A percentile compares a stretch with the other conserved stretches of the same genome.
phyloP scores from a whole-genome alignment of 2,797 vertebrate species.

The Pagetopsis macropterus region DNA sequence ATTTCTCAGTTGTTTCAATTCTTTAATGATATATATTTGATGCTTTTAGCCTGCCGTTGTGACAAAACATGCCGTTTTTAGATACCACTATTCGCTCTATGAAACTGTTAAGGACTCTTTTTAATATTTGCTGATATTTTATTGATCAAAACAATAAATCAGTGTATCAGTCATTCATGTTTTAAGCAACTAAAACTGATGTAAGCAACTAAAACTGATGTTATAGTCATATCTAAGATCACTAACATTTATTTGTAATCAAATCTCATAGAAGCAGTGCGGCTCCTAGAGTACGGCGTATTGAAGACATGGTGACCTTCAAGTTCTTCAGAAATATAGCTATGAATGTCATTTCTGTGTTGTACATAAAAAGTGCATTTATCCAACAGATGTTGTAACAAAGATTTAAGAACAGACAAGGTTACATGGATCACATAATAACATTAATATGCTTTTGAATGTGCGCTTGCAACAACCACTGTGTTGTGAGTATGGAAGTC shows the following conservation, averaged over 20 bases:
- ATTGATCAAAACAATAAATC: not conserved
- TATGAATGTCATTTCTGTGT: not conserved
- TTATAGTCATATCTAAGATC: not conserved
- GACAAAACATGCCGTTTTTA: slow-evolving; percentile 1
- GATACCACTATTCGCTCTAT: not conserved
- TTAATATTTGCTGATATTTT: not conserved
- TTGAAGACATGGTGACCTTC: not conserved
- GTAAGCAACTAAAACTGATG: no score
- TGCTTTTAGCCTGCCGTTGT: not conserved
- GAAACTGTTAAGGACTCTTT: no score
- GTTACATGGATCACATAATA: slow-evolving; percentile 21
- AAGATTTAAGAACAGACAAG: not conserved
- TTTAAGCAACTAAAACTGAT: no score
- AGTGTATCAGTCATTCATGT: not conserved
- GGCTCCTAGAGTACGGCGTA: not conserved
- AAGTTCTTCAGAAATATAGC: not conserved
- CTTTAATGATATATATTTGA: not conserved
- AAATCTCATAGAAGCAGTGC: not conserved
- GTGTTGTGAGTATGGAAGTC: slow-evolving; percentile 8
- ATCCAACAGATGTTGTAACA: not conserved
- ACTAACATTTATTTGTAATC: not conserved
- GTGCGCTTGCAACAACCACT: not conserved
- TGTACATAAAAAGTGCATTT: not conserved
- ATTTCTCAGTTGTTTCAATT: not conserved
- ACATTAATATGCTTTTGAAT: not conserved